Evolutionary conservation across 2,888 invertebrate species (phyloP).

Genomic region (Dynastes maya): DNA sequence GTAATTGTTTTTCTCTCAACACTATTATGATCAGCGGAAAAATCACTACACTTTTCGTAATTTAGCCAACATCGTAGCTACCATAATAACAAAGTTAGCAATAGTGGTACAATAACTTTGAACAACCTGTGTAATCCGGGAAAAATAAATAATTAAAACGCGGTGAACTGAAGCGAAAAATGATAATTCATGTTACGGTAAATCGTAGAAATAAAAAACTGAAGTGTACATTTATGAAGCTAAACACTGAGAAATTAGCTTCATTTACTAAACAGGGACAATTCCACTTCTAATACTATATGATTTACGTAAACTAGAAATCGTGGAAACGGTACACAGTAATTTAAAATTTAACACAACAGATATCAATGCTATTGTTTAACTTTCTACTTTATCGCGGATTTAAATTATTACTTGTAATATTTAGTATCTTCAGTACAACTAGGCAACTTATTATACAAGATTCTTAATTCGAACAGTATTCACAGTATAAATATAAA

Average conservation of each 20-base stretch:
- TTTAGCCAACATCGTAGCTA: no score
- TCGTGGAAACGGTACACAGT: background rate
- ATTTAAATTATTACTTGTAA: background rate
- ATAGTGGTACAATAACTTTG: no score
- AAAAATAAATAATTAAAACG: background rate
- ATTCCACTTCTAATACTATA: no score
- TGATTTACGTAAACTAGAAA: background rate
- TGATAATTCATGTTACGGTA: slow-evolving; percentile 37
- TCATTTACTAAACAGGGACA: no score
- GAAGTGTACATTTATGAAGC: background rate
- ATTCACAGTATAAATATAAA: no score
- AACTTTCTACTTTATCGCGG: background rate
- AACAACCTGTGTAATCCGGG: no score
- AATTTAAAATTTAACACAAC: background rate
- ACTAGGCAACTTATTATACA: background rate
- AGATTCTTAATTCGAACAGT: no score
- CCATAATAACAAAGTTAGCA: no score
- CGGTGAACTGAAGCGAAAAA: slow-evolving; percentile 28
- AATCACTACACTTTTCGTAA: no score
- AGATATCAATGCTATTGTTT: background rate
- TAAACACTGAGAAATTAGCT: no score
- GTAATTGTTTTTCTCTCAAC: no score
- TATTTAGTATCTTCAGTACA: background rate
- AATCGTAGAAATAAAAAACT: background rate
- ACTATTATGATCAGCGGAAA: no score